Base-by-base conservation (phyloP, 2,888 invertebrate genomes). In the Cremastinae sp. region DNA sequence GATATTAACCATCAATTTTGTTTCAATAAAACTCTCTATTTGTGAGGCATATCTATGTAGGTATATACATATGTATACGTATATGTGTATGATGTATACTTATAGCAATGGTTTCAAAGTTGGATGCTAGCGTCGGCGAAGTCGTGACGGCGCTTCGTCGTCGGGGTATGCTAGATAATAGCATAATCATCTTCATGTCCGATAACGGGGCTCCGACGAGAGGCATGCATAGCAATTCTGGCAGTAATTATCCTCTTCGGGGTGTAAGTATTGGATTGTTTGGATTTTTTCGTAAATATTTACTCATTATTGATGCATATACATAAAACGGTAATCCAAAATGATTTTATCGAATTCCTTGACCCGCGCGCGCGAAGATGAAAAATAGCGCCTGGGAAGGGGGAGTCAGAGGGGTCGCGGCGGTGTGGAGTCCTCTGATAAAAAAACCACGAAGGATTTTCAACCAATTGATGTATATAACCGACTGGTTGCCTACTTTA, bases 141-240 rank as follows among this genome's bases (percentile, higher is more conserved):
- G 92, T 98, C 10, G 91, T 96, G 0, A 87, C 92, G 58, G 93
- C 95, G 2, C 90, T 98, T 65, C 90, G 92, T 62, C 87, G 92
- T 0, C 93, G 92, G 72, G 91, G 91, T 1, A 94, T 97, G 90
- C 90, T 97, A 78, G 91, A 96, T 49, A 94, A 97, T 86, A 95
- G 96, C 0, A 93, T 98, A 53, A 92, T 98, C 64, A 89, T 96
- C 0, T 98, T 98, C 87, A 93, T 95, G 81, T 95, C 96, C 9
- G 98, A 98, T 87, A 98, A 98, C 87, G 97, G 97, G 0, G 96
- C 94, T 0, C 95, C 96, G 58, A 94, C 96, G 0, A 90, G 92
- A 69, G 96, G 96, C 0, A 83, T 92, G 58, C 93, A 94, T 84
- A 87, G 91, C 59, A 97, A 96, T 89, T 92, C 93, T 58, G 96